phyloP scores from a whole-genome alignment of 2,888 invertebrate species.

The Calephelis perditalis region DNA sequence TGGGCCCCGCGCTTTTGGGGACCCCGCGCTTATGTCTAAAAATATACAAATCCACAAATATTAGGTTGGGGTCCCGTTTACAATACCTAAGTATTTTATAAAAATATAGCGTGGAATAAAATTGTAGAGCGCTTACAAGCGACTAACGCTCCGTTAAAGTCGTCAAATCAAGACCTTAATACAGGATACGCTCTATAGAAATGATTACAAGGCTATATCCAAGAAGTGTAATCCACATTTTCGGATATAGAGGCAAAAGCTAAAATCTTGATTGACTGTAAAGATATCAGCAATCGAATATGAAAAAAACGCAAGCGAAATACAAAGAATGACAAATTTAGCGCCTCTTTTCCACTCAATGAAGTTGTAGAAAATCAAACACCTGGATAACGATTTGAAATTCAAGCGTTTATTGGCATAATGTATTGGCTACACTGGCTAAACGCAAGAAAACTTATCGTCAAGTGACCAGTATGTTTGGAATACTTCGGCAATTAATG shows the following conservation, averaged over 20 bases:
- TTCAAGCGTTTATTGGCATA: not conserved
- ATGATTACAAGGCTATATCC: not conserved
- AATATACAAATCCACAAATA: not conserved
- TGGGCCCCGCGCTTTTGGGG: not conserved
- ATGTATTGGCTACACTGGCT: not conserved
- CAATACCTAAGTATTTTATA: constrained; percentile 4
- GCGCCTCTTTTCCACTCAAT: not conserved
- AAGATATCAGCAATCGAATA: not conserved
- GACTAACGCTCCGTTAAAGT: not conserved
- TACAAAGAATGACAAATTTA: not conserved
- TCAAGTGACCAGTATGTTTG: not conserved
- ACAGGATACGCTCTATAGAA: not conserved
- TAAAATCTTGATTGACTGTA: not conserved
- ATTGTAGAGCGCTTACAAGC: not conserved
- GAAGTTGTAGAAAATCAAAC: constrained; percentile 8
- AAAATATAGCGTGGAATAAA: not conserved
- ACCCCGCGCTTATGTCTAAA: not conserved
- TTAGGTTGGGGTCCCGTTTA: not conserved
- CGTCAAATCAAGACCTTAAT: constrained; percentile 6
- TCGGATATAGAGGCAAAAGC: not conserved
- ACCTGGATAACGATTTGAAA: constrained; percentile 1
- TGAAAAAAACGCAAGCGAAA: not conserved
- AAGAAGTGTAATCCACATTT: constrained; percentile 1
- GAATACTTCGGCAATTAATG: not conserved
- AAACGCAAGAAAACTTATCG: not conserved